A percentile compares a stretch with the other conserved stretches of the same genome.
These are phyloP conservation scores for Erebia epiphron DNA, from an alignment of 2,888 invertebrate genomes.

Conservation along the genomic window DNA sequence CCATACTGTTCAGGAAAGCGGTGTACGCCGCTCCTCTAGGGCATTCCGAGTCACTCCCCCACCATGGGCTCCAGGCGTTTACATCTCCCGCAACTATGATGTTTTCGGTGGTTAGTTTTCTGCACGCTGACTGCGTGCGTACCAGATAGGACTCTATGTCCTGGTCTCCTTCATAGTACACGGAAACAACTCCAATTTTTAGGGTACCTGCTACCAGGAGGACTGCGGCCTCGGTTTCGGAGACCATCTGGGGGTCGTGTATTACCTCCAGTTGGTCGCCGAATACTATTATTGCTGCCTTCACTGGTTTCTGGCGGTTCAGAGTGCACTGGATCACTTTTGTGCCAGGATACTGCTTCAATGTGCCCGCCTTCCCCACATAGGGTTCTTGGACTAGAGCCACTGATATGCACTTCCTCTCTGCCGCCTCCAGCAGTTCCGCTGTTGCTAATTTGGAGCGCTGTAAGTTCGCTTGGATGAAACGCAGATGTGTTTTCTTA, in stretches of 20 bases:
- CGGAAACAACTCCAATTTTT: too few species aligned
- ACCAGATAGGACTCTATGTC: neutral
- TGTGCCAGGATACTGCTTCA: too few species aligned
- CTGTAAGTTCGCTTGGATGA: slow-evolving; percentile 7
- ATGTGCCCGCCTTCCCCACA: too few species aligned
- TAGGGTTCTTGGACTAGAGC: too few species aligned
- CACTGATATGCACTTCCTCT: too few species aligned
- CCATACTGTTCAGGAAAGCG: slow-evolving; percentile 29
- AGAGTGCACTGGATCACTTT: too few species aligned
- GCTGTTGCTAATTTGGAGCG: slow-evolving; percentile 7
- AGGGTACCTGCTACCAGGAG: too few species aligned
- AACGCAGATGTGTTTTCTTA: neutral
- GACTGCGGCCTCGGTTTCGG: too few species aligned
- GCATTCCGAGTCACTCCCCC: slow-evolving; percentile 13
- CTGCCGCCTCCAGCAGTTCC: neutral
- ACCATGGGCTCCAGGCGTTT: slow-evolving; percentile 30
- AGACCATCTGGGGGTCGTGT: too few species aligned
- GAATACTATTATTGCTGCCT: too few species aligned
- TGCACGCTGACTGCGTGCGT: neutral
- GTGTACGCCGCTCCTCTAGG: slow-evolving; percentile 30
- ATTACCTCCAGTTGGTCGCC: too few species aligned
- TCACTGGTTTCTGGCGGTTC: too few species aligned
- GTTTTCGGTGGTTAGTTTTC: neutral
- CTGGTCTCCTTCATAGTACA: slow-evolving; percentile 20
- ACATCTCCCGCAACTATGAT: slow-evolving; percentile 29